These are phyloP conservation scores for Volucella zonaria DNA, from an alignment of 2,888 invertebrate species.

Conservation along the genomic window DNA sequence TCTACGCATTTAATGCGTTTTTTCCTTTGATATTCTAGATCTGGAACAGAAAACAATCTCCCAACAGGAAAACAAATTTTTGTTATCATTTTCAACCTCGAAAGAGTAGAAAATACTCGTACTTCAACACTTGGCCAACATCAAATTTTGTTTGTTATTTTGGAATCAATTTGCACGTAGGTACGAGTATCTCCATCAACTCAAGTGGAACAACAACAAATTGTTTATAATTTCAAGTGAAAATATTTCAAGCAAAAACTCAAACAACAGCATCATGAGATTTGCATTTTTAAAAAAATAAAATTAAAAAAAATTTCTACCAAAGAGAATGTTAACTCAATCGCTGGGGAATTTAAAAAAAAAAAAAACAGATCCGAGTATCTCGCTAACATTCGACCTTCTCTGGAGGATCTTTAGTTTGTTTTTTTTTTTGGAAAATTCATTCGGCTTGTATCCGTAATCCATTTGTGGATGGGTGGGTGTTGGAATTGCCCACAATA, in stretches of 20 bases:
- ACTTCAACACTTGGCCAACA: constrained; percentile 4
- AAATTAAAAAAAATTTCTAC: neutral
- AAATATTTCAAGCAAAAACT: constrained; percentile 4
- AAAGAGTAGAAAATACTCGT: neutral
- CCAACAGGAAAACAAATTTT: neutral
- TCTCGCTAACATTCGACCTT: neutral
- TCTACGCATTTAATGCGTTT: neutral
- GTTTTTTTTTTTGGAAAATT: constrained; percentile 5
- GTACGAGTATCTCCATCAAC: neutral
- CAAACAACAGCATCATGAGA: neutral
- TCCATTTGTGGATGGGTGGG: neutral
- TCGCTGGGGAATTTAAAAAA: neutral
- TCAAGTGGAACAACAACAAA: constrained; percentile 8
- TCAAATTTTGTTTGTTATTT: constrained; percentile 5
- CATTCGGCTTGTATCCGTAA: constrained; percentile 10
- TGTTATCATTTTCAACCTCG: neutral
- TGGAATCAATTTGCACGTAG: constrained; percentile 8
- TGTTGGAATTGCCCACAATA: neutral
- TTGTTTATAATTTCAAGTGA: constrained; percentile 26
- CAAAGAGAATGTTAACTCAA: no score
- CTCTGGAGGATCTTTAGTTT: no score
- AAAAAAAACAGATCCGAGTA: no score
- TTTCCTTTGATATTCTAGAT: constrained; percentile 1
- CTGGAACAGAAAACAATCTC: neutral
- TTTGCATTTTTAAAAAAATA: neutral